Evolutionary conservation across 2,113 vertebrate genomes (phyloP).

Genomic region (Marcusenius ussheri): DNA sequence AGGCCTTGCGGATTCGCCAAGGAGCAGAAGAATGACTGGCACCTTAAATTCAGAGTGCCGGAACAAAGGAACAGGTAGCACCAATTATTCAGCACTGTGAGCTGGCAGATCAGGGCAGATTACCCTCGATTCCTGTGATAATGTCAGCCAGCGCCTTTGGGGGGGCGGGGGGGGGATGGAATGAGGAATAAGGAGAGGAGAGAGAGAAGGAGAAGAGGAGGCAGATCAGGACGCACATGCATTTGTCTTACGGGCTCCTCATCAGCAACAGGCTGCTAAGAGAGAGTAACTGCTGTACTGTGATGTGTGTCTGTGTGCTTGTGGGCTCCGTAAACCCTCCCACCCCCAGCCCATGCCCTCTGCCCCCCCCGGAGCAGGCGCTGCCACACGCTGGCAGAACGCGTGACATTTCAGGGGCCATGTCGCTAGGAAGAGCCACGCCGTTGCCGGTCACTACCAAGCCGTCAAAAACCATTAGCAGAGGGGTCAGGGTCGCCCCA

Average conservation of each 20-base stretch:
- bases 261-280: slow-evolving; percentile 14
- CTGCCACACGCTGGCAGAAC: slow-evolving; percentile 78
- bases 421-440: slow-evolving; percentile 27
- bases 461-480: slow-evolving; percentile 93
- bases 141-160: slow-evolving; percentile 56
- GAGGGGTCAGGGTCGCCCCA: slow-evolving; percentile 77
- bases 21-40: slow-evolving; percentile 73
- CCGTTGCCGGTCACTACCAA: slow-evolving; percentile 90
- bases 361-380: slow-evolving; percentile 84
- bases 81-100: slow-evolving; percentile 63
- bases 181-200: not conserved
- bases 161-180: not conserved
- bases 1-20: slow-evolving; percentile 73
- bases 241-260: not conserved
- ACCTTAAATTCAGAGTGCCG: slow-evolving; percentile 54
- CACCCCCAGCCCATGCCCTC: slow-evolving; percentile 63
- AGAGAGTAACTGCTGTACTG: slow-evolving; percentile 29
- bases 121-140: slow-evolving; percentile 64
- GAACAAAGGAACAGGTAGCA: slow-evolving; percentile 61
- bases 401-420: slow-evolving; percentile 73
- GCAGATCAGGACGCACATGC: not conserved
- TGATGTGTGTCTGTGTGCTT: slow-evolving; percentile 5
- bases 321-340: slow-evolving; percentile 52
- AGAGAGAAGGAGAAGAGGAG: not conserved
- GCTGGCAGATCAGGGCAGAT: slow-evolving; percentile 74